Percentiles rank a stretch among this genome's conserved stretches.
Conservation (phyloP, 2,888 invertebrate species). For the Drosophila maculinotata region DNA sequence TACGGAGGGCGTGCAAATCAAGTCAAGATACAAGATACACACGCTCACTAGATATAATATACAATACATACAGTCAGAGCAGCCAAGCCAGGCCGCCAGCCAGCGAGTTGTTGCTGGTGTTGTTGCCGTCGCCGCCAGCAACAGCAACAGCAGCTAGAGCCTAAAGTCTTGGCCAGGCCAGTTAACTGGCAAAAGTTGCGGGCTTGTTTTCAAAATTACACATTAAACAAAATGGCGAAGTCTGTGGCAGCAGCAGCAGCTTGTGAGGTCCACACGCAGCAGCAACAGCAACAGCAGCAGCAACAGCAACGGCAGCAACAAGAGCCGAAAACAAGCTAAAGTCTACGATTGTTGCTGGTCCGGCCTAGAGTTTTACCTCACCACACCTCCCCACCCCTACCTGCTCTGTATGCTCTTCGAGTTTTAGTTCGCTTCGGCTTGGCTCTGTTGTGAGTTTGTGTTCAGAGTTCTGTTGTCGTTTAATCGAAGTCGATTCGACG, state of each 20-base stretch:
- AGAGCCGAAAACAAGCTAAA: constrained; percentile 34
- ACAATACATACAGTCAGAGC: constrained; percentile 14
- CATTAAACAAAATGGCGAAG: constrained; percentile 67
- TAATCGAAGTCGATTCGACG: constrained; percentile 77
- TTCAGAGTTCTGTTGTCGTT: constrained; percentile 55
- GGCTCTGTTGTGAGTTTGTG: constrained; percentile 16
- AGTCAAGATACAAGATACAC: constrained; percentile 57
- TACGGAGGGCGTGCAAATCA: constrained; percentile 64
- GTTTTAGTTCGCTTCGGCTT: constrained; percentile 8
- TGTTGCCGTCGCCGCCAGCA: constrained; percentile 31
- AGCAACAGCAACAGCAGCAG: constrained; percentile 30
- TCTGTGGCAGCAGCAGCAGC: constrained; percentile 36
- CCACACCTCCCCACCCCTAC: background rate
- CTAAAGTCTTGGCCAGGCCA: constrained; percentile 19
- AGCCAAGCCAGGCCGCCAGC: background rate
- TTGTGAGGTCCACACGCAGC: constrained; percentile 73
- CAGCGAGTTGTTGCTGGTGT: constrained; percentile 22
- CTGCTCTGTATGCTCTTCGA: constrained; percentile 1
- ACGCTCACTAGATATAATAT: no score
- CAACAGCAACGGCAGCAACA: constrained; percentile 56
- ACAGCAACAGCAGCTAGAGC: constrained; percentile 7
- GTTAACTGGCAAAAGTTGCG: constrained; percentile 32
- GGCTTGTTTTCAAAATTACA: constrained; percentile 62
- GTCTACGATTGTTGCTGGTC: constrained; percentile 20
- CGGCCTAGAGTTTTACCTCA: constrained; percentile 24